Evolutionary conservation across 2,113 vertebrate species (phyloP).

Genomic region (Anarrhichthys ocellatus): DNA sequence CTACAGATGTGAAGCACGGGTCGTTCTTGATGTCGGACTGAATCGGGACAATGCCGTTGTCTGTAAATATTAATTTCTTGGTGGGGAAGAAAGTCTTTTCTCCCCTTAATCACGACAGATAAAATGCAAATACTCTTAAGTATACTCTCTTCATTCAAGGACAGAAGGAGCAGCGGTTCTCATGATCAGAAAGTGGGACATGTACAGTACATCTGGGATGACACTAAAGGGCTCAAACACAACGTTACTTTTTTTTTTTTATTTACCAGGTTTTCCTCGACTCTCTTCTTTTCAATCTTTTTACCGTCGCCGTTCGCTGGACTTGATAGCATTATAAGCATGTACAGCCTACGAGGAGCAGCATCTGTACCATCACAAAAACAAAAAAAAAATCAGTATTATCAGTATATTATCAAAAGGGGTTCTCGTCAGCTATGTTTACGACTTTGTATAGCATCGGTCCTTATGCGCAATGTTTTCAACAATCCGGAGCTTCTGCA

Average conservation of each 20-base stretch:
- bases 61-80: slow-evolving; percentile 66
- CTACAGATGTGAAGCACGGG: slow-evolving; percentile 31
- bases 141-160: slow-evolving; percentile 14
- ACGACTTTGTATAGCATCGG: slow-evolving; percentile 70
- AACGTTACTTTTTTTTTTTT: slow-evolving; percentile 30
- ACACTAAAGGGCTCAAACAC: slow-evolving; percentile 77
- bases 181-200: slow-evolving; percentile 1
- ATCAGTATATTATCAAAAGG: slow-evolving; percentile 34
- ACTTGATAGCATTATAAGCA: slow-evolving; percentile 27
- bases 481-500: slow-evolving; percentile 52
- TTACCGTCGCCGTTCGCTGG: slow-evolving; percentile 39
- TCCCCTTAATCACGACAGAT: slow-evolving; percentile 14
- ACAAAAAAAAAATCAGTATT: slow-evolving; percentile 15
- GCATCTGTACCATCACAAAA: slow-evolving; percentile 12
- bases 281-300: slow-evolving; percentile 39
- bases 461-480: slow-evolving; percentile 55
- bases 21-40: slow-evolving; percentile 48
- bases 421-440: slow-evolving; percentile 65
- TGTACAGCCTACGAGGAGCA: slow-evolving; percentile 36
- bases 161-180: slow-evolving; percentile 27
- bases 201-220: slow-evolving; percentile 56
- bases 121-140: slow-evolving; percentile 30
- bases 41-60: slow-evolving; percentile 44
- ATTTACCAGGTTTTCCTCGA: slow-evolving; percentile 26
- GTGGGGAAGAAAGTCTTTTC: not conserved